Evolutionary conservation across 2,797 vertebrate species (phyloP), one percentile per base, ranked within the genome.

Genomic region (Nannoperca obscura): DNA sequence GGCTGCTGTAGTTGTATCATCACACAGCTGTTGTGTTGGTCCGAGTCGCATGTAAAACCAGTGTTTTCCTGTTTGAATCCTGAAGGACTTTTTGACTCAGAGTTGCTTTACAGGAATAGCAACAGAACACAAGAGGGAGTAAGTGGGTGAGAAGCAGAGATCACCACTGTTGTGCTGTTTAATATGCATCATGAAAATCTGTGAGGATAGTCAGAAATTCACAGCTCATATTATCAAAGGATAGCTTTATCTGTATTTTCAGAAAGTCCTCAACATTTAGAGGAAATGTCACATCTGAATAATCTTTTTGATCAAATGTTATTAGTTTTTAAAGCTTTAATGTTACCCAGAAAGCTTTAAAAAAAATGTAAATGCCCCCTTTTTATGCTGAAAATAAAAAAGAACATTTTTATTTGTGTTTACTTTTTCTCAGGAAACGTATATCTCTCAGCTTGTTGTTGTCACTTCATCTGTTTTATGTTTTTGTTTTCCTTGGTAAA

Each of bases 91-190:
- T 63, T 91, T 89, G 83, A 90, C 86, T 92, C 86, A 88, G 88
- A 83, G 81, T 81, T 38, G 71, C 71, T 83, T 50, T 27, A 86
- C 91, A 84, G 86, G 85, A 91, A 90, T 90, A 93, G 90, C 62
- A 86, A 36, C 86, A 87, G 78, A 88, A 88, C 87, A 91, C 87
- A 85, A 90, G 91, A 88, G 89, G 89, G 85, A 91, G 91, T 88
- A 86, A 90, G 91, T 91, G 92, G 91, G 90, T 89, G 90, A 90
- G 85, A 81, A 82, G 86, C 88, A 83, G 76, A 88, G 86, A 90
- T 89, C 88, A 84, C 78, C 84, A 72, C 78, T 71, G 87, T 42
- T 63, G 64, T 65, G 58, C 82, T 90, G 82, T 60, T 91, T 89
- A 82, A 86, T 92, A 91, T 91, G 76, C 90, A 91, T 84, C 78